Base-by-base conservation (phyloP, 2,888 invertebrate species). In the Cheilosia grossa region DNA sequence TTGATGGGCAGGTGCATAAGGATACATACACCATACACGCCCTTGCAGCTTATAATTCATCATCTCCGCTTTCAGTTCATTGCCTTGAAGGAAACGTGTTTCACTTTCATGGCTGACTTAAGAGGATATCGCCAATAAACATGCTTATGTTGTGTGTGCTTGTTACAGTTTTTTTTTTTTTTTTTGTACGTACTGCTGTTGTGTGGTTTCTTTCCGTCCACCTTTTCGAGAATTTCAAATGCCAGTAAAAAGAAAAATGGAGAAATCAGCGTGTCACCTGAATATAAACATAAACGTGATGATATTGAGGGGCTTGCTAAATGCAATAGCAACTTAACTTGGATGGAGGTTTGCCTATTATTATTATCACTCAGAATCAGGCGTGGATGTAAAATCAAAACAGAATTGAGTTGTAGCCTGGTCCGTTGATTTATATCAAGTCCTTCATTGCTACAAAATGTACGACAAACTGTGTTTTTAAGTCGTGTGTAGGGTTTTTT, bases 71-170 rank as follows among this genome's bases (percentile, higher is more conserved):
- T 64, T 64, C 49, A 21, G 37, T 47, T 37, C 40, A 67, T 42
- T 54, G 67, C 67, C 54, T 42, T 30, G 21, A 13, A 40, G 19
- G 40, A 54, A 54, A 67, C 67, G 40, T 67, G 67, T 67, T 54
- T 67, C 54, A 54, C 54, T 67, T 67, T 67, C 64, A 47, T 27
- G 63, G 54, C 21, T 49, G 44, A 19, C 47, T 47, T 54, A 64
- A 64, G 54, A 74, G 64, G 73, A 56, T 63, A 54, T 63, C 47
- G 49, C 64, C 63, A 74, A 74, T 74, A 74, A 74, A 64, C 56
- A 64, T 47, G 63, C 33, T 54, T 61, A 19, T 19, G 37, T 15
- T 47, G 33, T 56, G n/a, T 33, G 17, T 24, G 33, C 47, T 47
- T 58, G 70, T 27, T 40, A 59, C 37, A 70, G 33, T 30, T 33